Evolutionary conservation across 53 echinoderm and acorn worm species (phyloP).

Genomic region (Zoroaster sp.): DNA sequence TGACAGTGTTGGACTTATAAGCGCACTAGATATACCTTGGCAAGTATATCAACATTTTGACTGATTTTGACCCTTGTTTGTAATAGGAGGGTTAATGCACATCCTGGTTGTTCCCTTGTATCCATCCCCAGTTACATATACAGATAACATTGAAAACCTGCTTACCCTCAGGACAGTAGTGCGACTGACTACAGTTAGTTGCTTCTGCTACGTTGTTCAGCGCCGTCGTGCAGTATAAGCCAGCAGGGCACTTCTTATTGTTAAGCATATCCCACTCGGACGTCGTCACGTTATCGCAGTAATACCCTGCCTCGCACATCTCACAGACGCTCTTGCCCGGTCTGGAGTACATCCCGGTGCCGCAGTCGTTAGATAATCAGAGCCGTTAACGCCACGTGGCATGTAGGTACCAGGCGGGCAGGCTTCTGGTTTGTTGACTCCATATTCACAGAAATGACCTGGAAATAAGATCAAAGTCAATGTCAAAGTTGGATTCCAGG

Average conservation of each 20-base stretch:
- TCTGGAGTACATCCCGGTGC: constrained; percentile 75
- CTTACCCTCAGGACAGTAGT: constrained; percentile 95
- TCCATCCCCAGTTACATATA: neutral
- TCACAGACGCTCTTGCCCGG: constrained; percentile 74
- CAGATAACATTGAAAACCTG: neutral
- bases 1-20: too few relatives aligned
- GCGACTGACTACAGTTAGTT: constrained; percentile 66
- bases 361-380: constrained; percentile 68
- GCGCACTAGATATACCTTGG: too few relatives aligned
- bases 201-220: constrained; percentile 74
- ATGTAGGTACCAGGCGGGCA: constrained; percentile 94
- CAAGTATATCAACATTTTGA: too few relatives aligned
- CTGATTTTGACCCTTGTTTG: too few relatives aligned
- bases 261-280: constrained; percentile 83
- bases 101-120: neutral
- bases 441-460: constrained; percentile 98
- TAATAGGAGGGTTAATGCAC: too few relatives aligned
- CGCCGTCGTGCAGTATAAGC: constrained; percentile 78
- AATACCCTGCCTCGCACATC: constrained; percentile 89
- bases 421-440: constrained; percentile 72
- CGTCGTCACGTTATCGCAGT: constrained; percentile 88
- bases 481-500: neutral
- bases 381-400: constrained; percentile 82
- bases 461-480: too few relatives aligned
- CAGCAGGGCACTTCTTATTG: constrained; percentile 91